Conservation (phyloP, 2,888 invertebrate genomes). For the Autographa pulchrina region DNA sequence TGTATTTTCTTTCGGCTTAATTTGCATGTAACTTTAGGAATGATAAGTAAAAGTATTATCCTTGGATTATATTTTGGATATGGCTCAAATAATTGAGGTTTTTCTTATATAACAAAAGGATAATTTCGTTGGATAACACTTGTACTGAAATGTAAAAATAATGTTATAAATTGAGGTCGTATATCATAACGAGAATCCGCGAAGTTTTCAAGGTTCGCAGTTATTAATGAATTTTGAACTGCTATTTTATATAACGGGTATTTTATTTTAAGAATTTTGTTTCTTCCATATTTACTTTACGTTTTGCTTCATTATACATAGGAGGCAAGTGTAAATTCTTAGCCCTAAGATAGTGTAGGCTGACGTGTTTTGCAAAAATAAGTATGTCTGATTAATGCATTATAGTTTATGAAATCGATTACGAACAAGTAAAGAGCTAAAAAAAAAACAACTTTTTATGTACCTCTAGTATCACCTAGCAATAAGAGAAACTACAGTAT, state of each 20-base stretch:
- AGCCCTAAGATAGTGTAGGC: no score
- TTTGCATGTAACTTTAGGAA: slow-evolving; percentile 17
- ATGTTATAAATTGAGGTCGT: slow-evolving; percentile 31
- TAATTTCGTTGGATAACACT: slow-evolving; percentile 12
- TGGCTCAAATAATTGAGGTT: slow-evolving; percentile 21
- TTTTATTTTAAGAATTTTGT: neutral
- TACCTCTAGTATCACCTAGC: neutral
- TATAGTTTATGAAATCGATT: no score
- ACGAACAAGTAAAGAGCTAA: no score
- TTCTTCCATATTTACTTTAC: neutral
- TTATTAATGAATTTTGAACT: slow-evolving; percentile 47
- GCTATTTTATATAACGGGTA: slow-evolving; percentile 22
- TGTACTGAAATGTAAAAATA: slow-evolving; percentile 28
- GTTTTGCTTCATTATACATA: neutral
- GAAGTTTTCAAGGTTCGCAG: slow-evolving; percentile 51
- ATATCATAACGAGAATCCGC: slow-evolving; percentile 32
- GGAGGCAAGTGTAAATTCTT: neutral
- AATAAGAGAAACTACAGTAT: neutral
- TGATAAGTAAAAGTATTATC: neutral
- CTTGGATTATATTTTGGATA: slow-evolving; percentile 3
- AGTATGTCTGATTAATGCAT: no score
- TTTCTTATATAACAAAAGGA: neutral
- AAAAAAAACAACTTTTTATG: no score
- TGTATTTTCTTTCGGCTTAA: slow-evolving; percentile 13
- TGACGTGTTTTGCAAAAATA: no score